Base-by-base conservation (phyloP, 2,797 vertebrate species). In the Melanogrammus aeglefinus region DNA sequence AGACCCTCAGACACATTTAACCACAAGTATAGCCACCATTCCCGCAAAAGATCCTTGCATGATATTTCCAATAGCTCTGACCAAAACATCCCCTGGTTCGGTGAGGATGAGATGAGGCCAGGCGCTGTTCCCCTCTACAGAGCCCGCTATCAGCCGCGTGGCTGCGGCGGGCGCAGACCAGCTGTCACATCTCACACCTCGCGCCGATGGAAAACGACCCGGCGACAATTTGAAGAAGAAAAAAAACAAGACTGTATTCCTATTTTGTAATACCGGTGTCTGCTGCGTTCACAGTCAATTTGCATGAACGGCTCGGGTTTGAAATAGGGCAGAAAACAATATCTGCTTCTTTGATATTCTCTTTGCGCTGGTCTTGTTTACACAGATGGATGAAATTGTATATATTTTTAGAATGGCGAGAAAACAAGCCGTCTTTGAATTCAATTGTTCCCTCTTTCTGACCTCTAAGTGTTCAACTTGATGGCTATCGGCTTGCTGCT, bases 341-440 rank as follows among this genome's bases (percentile, higher is more conserved):
- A 63, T 63, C 74, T 14, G 72, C 9, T 1, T 38, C 18, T 74
- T 35, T 41, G 18, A 29, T 63, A 77, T 51, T 74, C 39, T 72
- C 31, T 35, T 72, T 33, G 27, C 8, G 72, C 10, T 27, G 24
- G 16, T 63, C 82, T 29, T 77, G 72, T 87, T 83, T 78, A 76
- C 77, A 85, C 36, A 75, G 71, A 81, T 35, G 41, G 72, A 2
- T 33, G 63, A 57, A 79, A 18, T 73, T 16, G 57, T 78, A 73
- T 85, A 75, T 83, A 57, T 83, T 85, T 81, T 84, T 77, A 82
- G 63, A 33, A 38, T 70, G 76, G 69, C 73, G 75, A 77, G 35
- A 86, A 88, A 83, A 87, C 21, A 75, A 80, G 74, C 66, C 39
- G 71, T 87, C 88, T 89, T 84, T 89, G 77, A 82, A 88, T 81